Conservation (phyloP, 2,797 vertebrate genomes). For the Mus caroli region DNA sequence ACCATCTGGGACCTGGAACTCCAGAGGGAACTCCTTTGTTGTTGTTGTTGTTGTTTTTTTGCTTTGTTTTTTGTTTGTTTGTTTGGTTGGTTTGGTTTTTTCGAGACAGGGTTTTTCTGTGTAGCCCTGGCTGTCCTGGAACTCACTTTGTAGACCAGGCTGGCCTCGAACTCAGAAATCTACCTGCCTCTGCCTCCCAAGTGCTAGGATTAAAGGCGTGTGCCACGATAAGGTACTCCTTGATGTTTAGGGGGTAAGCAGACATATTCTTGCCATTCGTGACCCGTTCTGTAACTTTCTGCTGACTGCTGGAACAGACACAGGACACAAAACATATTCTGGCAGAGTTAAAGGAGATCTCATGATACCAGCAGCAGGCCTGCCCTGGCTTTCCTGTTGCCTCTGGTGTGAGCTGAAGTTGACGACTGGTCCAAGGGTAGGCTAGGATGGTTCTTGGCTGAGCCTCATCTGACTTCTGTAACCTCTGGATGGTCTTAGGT, state of each 20-base stretch:
- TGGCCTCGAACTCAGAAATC: too few species aligned
- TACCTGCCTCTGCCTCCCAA: too few species aligned
- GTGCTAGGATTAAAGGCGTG: too few species aligned
- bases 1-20: not conserved
- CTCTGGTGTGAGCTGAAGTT: accelerated
- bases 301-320: not conserved
- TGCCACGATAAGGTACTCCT: not conserved
- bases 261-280: not conserved
- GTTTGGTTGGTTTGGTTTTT: too few species aligned
- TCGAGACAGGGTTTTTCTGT: too few species aligned
- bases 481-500: not conserved
- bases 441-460: not conserved
- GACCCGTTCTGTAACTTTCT: not conserved
- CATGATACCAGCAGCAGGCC: not conserved
- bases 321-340: not conserved
- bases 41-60: too few species aligned
- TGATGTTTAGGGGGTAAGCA: not conserved
- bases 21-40: not conserved
- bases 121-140: too few species aligned
- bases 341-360: not conserved
- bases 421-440: accelerated
- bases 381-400: not conserved
- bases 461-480: not conserved
- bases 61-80: too few species aligned
- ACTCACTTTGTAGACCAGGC: too few species aligned